phyloP scores from a whole-genome alignment of 2,113 vertebrate species.

The Catagonus wagneri region DNA sequence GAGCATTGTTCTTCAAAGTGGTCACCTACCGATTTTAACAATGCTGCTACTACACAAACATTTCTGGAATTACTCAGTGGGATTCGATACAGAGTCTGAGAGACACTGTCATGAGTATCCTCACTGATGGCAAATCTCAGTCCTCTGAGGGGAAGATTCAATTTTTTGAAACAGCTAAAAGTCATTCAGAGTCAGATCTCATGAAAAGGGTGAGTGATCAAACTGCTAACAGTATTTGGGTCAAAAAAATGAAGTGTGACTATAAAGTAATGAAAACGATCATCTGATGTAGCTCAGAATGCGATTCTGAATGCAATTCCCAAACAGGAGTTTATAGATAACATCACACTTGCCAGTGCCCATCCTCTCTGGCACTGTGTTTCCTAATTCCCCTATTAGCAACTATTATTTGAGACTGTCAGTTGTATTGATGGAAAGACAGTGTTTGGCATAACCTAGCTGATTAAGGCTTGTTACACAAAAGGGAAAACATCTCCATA shows the following conservation, averaged over 20 bases:
- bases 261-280: slow-evolving; percentile 34
- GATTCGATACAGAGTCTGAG: background rate
- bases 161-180: slow-evolving; percentile 46
- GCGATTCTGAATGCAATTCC: background rate
- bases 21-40: slow-evolving; percentile 21
- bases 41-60: background rate
- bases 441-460: background rate
- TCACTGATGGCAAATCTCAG: background rate
- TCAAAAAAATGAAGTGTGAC: slow-evolving; percentile 50
- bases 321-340: slow-evolving; percentile 3
- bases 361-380: background rate
- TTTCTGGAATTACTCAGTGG: slow-evolving; percentile 17
- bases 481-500: background rate
- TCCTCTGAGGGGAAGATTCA: slow-evolving; percentile 23
- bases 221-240: slow-evolving; percentile 34
- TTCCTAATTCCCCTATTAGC: slow-evolving; percentile 20
- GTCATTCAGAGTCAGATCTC: slow-evolving; percentile 46
- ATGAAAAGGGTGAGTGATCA: background rate
- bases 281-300: slow-evolving; percentile 2
- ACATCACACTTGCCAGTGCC: background rate
- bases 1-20: slow-evolving; percentile 41
- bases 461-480: background rate
- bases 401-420: background rate
- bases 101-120: background rate
- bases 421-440: background rate